A percentile compares a stretch with the other conserved stretches of the same genome.
phyloP scores from a whole-genome alignment of 2,113 vertebrate genomes.

The Aegithalos caudatus region DNA sequence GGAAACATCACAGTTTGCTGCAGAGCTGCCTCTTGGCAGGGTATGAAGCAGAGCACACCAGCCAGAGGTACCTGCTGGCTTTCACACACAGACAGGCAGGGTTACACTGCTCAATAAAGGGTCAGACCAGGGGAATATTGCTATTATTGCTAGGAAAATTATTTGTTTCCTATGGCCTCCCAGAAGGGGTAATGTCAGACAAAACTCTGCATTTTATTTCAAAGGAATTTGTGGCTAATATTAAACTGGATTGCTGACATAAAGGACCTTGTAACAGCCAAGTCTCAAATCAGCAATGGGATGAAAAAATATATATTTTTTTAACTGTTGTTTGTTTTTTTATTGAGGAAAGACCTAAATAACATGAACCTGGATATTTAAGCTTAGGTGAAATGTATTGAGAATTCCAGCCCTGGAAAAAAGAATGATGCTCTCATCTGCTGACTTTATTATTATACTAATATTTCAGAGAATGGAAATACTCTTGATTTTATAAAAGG shows the following conservation, averaged over 20 bases:
- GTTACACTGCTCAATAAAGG: background rate
- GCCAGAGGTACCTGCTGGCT: background rate
- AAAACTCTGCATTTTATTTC: background rate
- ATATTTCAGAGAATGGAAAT: background rate
- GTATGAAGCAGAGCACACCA: background rate
- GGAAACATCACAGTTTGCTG: background rate
- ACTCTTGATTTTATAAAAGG: background rate
- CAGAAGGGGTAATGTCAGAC: background rate
- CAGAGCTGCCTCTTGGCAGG: background rate
- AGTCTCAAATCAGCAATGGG: background rate
- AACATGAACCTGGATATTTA: background rate
- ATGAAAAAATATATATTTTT: too few relatives aligned
- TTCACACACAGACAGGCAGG: background rate
- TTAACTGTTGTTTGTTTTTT: background rate
- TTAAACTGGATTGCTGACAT: background rate
- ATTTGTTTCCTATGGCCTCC: conserved; percentile 34
- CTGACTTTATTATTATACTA: background rate
- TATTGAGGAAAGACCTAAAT: background rate
- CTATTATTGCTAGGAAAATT: conserved; percentile 14
- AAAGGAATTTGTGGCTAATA: conserved; percentile 2
- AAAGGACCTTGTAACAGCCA: background rate
- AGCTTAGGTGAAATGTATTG: background rate
- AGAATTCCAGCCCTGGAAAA: background rate
- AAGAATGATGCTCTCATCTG: background rate
- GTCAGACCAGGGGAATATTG: background rate